Percentiles rank a stretch among this genome's conserved stretches.
These are phyloP conservation scores for Rosalia funebris DNA, from an alignment of 2,888 invertebrate genomes.

Conservation along the genomic window DNA sequence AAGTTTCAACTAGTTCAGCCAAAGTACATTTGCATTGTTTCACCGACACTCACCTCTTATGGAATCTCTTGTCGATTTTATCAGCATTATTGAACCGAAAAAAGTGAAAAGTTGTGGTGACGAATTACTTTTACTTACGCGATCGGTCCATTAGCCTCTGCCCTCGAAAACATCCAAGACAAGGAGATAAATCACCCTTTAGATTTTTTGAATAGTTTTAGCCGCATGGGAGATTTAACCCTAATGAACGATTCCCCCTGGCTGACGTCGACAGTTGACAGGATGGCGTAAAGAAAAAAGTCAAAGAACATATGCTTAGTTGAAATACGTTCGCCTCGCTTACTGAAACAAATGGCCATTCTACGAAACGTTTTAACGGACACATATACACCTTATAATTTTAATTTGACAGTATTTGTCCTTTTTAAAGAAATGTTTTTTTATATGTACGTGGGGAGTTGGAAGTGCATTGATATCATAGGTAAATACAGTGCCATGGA, in stretches of 20 bases:
- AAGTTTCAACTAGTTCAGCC: no score
- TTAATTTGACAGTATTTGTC: not conserved
- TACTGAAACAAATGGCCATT: not conserved
- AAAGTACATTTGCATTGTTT: no score
- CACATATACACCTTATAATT: not conserved
- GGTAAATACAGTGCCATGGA: not conserved
- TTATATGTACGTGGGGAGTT: no score
- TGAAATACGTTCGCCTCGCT: not conserved
- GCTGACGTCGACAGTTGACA: slow-evolving; percentile 7
- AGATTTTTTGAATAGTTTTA: slow-evolving; percentile 18
- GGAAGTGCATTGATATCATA: no score
- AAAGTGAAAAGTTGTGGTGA: slow-evolving; percentile 5
- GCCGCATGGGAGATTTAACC: slow-evolving; percentile 2
- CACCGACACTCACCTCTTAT: no score
- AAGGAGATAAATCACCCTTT: slow-evolving; percentile 25
- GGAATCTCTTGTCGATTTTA: no score
- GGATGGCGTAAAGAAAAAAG: slow-evolving; percentile 2
- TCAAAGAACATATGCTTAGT: slow-evolving; percentile 18
- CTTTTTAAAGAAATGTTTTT: not conserved
- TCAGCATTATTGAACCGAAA: not conserved
- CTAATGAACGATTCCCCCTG: slow-evolving; percentile 16
- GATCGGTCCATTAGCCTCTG: slow-evolving; percentile 19
- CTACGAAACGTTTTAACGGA: not conserved
- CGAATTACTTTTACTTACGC: slow-evolving; percentile 21
- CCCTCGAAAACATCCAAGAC: slow-evolving; percentile 15